These are phyloP conservation scores for Okamejei kenojei DNA, from an alignment of 2,797 vertebrate genomes.

Conservation along the genomic window DNA sequence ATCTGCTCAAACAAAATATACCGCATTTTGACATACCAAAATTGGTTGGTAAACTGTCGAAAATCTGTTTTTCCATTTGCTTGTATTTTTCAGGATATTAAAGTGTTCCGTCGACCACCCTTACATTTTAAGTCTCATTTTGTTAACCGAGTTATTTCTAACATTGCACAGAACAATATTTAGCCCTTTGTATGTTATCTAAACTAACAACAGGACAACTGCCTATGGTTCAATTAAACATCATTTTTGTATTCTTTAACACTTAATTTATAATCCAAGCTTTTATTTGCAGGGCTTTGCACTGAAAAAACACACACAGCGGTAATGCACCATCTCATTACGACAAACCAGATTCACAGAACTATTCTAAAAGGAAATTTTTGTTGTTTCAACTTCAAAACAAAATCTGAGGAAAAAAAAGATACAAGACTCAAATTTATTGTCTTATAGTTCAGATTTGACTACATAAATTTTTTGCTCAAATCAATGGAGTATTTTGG, in stretches of 20 bases:
- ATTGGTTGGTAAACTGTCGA: background rate
- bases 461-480: conserved; percentile 5
- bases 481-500: conserved; percentile 22
- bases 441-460: background rate
- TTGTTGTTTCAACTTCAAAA: background rate
- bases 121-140: background rate
- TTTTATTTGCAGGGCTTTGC: conserved; percentile 32
- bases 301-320: conserved; percentile 25
- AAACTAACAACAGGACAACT: background rate
- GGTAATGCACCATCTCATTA: background rate
- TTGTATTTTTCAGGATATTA: conserved; percentile 3
- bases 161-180: background rate
- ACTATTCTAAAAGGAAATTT: background rate
- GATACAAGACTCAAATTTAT: background rate
- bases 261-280: background rate
- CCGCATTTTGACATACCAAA: background rate
- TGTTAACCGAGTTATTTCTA: background rate
- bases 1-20: background rate
- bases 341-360: background rate
- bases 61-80: background rate
- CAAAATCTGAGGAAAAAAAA: background rate
- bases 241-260: background rate
- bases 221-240: background rate
- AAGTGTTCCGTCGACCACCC: background rate
- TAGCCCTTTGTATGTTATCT: background rate